Evolutionary conservation across 2,113 vertebrate species (phyloP), one percentile per base, ranked within the genome.

Genomic region (Prochilodus magdalenae): DNA sequence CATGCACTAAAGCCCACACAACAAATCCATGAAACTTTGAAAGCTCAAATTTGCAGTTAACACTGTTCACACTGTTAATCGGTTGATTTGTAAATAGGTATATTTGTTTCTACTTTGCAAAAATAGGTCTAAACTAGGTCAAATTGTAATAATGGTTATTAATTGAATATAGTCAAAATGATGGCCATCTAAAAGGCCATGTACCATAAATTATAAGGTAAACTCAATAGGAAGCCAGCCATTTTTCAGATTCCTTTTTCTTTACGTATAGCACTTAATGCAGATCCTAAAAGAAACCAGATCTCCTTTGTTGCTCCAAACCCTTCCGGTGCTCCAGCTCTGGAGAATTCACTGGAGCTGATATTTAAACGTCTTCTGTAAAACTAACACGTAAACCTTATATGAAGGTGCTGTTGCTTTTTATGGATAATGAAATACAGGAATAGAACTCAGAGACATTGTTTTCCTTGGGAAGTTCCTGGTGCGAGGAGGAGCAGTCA

Each of bases 401-500:
- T 36, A 67, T 10, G 6, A 36, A 36, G 65, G 18, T 36, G 20
- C 36, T 5, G 18, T 70, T 67, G 65, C 27, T 40, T 71, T 79
- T 71, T 27, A 59, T 71, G 49, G 67, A 63, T 73, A 44, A 70
- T 44, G 57, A 70, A 80, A 49, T 66, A 55, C 22, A 30, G 3
- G 14, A 71, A 5, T 15, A 22, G 44, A 55, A 55, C 30, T 20
- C 13, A 11, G 22, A n/a, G 47, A 14, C 10, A 66, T 70, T 18
- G 27, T 22, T 63, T 22, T 53, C 70, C 5, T 51, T 51, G 27
- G 26, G 30, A 29, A 51, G 44, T 11, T 70, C 60, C 36, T 57
- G 62, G 59, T 82, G 77, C 63, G 62, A 77, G 49, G 53, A 69
- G 24, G 51, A 57, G 30, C 79, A 51, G 60, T 73, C 40, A 76